Evolutionary conservation across 2,797 vertebrate species (phyloP).

Genomic region (Pseudochirops corinnae): DNA sequence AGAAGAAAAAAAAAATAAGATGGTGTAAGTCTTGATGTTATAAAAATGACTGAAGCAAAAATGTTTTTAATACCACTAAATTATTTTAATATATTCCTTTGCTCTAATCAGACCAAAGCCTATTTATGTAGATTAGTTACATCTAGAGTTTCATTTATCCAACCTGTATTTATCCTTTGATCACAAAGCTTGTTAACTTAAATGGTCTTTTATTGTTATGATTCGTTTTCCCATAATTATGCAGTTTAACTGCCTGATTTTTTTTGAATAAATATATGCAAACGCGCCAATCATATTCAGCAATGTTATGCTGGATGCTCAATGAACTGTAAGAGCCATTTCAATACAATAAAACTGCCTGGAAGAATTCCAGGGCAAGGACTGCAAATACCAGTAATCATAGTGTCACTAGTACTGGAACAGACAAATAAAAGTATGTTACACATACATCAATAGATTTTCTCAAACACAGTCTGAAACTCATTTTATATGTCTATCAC

Average conservation of each 20-base stretch:
- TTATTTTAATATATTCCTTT: slow-evolving; percentile 85
- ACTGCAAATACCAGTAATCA: slow-evolving; percentile 81
- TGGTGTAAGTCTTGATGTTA: slow-evolving; percentile 60
- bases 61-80: slow-evolving; percentile 67
- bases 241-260: slow-evolving; percentile 82
- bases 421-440: slow-evolving; percentile 86
- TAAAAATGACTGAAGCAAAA: slow-evolving; percentile 74
- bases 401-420: slow-evolving; percentile 78
- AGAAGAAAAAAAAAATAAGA: slow-evolving; percentile 73
- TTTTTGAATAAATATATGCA: slow-evolving; percentile 85
- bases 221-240: slow-evolving; percentile 87
- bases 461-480: slow-evolving; percentile 84
- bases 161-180: slow-evolving; percentile 89
- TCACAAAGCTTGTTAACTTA: slow-evolving; percentile 89
- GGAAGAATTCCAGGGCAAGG: slow-evolving; percentile 82
- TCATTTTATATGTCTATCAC: slow-evolving; percentile 63
- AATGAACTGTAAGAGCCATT: slow-evolving; percentile 91
- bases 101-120: slow-evolving; percentile 83
- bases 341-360: slow-evolving; percentile 88
- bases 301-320: slow-evolving; percentile 87
- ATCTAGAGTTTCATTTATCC: slow-evolving; percentile 85
- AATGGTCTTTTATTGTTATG: slow-evolving; percentile 88
- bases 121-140: slow-evolving; percentile 87
- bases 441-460: slow-evolving; percentile 83
- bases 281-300: slow-evolving; percentile 84